These are phyloP conservation scores for Galeruca laticollis DNA, from an alignment of 2,888 invertebrate species.

Conservation along the genomic window DNA sequence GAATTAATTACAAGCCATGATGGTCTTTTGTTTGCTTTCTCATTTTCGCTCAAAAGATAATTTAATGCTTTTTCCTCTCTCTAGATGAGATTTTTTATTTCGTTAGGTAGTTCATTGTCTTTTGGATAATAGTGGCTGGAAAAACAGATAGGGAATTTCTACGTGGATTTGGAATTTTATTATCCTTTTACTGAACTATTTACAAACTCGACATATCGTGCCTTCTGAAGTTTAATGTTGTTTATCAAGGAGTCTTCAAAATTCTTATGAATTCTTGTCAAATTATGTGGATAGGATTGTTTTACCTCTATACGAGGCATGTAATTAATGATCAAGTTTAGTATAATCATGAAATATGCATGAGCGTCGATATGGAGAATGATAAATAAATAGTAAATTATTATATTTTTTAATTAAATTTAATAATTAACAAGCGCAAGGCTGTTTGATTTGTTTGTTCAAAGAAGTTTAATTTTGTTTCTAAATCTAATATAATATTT, in stretches of 20 bases:
- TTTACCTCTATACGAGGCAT: no score
- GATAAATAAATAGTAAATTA: no score
- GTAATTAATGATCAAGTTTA: no score
- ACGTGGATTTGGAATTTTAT: slow-evolving; percentile 4
- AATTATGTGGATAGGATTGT: no score
- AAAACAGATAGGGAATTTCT: slow-evolving; percentile 7
- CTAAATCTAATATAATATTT: no score
- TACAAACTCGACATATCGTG: not conserved
- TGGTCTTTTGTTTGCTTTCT: slow-evolving; percentile 64
- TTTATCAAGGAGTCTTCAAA: not conserved
- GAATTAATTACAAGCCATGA: slow-evolving; percentile 69
- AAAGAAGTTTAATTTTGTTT: no score
- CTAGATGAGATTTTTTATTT: slow-evolving; percentile 31
- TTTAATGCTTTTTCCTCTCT: slow-evolving; percentile 60
- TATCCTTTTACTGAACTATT: not conserved
- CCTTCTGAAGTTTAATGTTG: not conserved
- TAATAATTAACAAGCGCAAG: no score
- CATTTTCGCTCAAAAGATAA: slow-evolving; percentile 64
- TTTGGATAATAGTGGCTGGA: slow-evolving; percentile 16
- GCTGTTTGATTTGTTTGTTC: no score
- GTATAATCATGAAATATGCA: no score
- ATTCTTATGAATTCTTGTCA: no score
- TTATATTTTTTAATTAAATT: no score
- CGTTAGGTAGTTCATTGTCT: slow-evolving; percentile 19
- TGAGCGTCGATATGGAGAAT: no score